Conservation (phyloP, 2,797 vertebrate species). For the Melanotaenia nigrans region DNA sequence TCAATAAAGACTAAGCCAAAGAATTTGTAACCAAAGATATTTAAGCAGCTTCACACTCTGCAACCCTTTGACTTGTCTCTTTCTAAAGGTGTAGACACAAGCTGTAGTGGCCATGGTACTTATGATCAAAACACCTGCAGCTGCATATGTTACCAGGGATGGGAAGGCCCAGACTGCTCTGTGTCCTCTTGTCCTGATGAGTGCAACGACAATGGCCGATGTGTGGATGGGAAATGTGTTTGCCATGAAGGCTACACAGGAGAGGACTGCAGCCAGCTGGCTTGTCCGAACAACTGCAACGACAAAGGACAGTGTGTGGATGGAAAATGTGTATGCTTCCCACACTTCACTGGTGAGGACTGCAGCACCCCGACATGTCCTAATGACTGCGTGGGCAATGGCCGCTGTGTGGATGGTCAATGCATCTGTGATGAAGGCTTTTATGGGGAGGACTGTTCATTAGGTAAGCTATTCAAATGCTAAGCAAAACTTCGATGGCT, state of each 20-base stretch:
- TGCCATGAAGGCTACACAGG: constrained; percentile 85
- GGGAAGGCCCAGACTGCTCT: constrained; percentile 88
- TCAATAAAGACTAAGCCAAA: neutral
- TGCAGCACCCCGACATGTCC: constrained; percentile 85
- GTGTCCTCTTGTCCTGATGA: constrained; percentile 83
- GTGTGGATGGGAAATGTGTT: constrained; percentile 83
- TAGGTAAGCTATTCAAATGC: constrained; percentile 66
- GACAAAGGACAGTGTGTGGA: constrained; percentile 85
- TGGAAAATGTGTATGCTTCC: constrained; percentile 85
- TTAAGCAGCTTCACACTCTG: neutral
- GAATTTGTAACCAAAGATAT: neutral
- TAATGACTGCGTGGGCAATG: constrained; percentile 83
- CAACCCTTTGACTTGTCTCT: neutral
- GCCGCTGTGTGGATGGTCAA: constrained; percentile 86
- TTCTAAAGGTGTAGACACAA: constrained; percentile 75
- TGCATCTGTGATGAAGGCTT: constrained; percentile 88
- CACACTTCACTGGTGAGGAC: constrained; percentile 81
- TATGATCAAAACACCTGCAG: constrained; percentile 81
- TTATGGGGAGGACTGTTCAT: constrained; percentile 84
- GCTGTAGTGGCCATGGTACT: constrained; percentile 84
- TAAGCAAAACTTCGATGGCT: neutral
- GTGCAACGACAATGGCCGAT: constrained; percentile 87
- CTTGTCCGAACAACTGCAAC: constrained; percentile 86
- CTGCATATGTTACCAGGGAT: constrained; percentile 87
- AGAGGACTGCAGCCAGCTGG: constrained; percentile 82